A percentile compares a stretch with the other conserved stretches of the same genome.
Evolutionary conservation across 1,140 invertebrate species (phyloP).

Genomic region (Psilanteris sp.): DNA sequence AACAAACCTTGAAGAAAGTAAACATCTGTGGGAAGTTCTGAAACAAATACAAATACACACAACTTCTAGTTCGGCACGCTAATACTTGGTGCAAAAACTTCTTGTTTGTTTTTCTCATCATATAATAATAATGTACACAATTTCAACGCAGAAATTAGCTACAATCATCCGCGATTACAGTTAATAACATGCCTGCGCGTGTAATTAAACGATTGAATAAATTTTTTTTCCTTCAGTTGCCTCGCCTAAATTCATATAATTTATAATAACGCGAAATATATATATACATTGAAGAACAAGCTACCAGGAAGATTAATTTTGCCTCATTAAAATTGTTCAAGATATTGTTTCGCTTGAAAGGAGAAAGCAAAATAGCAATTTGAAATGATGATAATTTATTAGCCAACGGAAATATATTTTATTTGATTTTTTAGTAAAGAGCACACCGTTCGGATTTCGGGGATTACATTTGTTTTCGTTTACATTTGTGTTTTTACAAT

Average conservation of each 20-base stretch:
- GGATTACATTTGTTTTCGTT: no score
- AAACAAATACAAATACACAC: no score
- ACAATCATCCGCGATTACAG: not conserved
- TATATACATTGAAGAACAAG: no score
- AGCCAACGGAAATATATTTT: not conserved
- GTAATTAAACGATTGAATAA: constrained; percentile 7
- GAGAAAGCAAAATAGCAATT: constrained; percentile 3
- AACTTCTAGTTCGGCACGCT: no score
- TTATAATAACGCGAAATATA: no score
- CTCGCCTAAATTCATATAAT: constrained; percentile 1
- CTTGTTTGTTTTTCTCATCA: not conserved
- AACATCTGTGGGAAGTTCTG: no score
- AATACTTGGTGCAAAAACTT: not conserved
- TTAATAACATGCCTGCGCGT: constrained; percentile 1
- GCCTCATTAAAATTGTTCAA: not conserved
- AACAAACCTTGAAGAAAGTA: no score
- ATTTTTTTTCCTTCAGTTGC: not conserved
- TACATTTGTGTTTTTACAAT: no score
- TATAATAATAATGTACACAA: not conserved
- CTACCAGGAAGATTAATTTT: not conserved
- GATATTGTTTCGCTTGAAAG: not conserved
- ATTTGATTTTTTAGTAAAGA: not conserved
- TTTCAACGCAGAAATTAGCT: not conserved
- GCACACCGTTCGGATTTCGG: no score
- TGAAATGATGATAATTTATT: not conserved